phyloP scores from a whole-genome alignment of 1,140 invertebrate genomes.

The Berghia stephanieae region DNA sequence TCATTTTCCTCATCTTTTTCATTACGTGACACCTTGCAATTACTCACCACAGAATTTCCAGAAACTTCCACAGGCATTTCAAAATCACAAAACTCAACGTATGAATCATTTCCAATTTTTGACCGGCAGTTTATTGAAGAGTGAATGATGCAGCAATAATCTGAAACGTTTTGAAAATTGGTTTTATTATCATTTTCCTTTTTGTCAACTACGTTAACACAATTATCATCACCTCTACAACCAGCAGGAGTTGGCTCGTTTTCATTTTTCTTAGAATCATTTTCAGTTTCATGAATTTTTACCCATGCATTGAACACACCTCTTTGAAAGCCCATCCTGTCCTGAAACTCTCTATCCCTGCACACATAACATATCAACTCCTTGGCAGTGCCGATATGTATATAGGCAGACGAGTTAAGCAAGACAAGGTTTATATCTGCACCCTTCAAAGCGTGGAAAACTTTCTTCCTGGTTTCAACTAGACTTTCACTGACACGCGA shows the following conservation, averaged over 20 bases:
- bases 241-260: too few species aligned
- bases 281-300: neutral
- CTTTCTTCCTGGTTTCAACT: conserved; percentile 47
- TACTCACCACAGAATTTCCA: conserved; percentile 65
- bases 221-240: too few species aligned
- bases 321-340: conserved; percentile 52
- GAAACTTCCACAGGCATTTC: conserved; percentile 51
- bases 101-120: conserved; percentile 38
- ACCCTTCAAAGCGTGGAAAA: conserved; percentile 59
- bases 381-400: conserved; percentile 68
- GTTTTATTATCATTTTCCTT: too few species aligned
- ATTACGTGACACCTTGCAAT: conserved; percentile 49
- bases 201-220: too few species aligned
- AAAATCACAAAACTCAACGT: conserved; percentile 68
- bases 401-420: conserved; percentile 67
- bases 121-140: conserved; percentile 40
- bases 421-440: conserved; percentile 60
- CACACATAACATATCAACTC: conserved; percentile 67
- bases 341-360: conserved; percentile 50
- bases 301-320: conserved; percentile 53
- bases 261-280: conserved; percentile 21
- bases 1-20: neutral
- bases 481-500: conserved; percentile 43
- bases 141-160: conserved; percentile 60
- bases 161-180: neutral